A percentile compares a stretch with the other conserved stretches of the same genome.
These are phyloP conservation scores for Eueides isabella DNA, from an alignment of 1,140 invertebrate species.

Conservation along the genomic window DNA sequence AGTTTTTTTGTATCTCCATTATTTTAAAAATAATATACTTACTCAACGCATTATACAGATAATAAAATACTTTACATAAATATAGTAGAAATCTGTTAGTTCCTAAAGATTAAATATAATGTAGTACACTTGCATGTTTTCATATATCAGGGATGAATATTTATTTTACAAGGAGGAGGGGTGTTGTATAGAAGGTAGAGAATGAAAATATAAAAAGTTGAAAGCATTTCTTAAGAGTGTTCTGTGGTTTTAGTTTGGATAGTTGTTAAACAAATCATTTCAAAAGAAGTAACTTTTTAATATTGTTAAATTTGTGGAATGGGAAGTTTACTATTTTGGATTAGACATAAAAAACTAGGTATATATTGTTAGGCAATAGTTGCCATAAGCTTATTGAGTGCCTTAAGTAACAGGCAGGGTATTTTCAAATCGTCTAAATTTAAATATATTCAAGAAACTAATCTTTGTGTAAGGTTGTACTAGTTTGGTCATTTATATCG, in stretches of 20 bases:
- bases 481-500: not conserved
- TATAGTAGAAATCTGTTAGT: constrained; percentile 4
- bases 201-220: not conserved
- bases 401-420: constrained; percentile 43
- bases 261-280: not conserved
- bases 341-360: not conserved
- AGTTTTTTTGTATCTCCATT: too few relatives aligned
- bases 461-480: not conserved
- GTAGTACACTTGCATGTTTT: not conserved
- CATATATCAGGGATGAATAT: not conserved
- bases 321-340: not conserved
- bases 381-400: constrained; percentile 70
- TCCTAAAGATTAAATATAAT: not conserved
- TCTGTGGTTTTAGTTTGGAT: not conserved
- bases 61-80: not conserved
- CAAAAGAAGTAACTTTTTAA: not conserved
- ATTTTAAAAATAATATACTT: too few relatives aligned
- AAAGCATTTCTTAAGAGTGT: constrained; percentile 8
- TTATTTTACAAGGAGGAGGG: not conserved
- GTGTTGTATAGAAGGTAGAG: not conserved
- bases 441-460: constrained; percentile 8
- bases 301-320: not conserved
- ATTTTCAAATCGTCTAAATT: constrained; percentile 26
- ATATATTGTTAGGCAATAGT: constrained; percentile 48
- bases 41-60: not conserved